phyloP scores from a whole-genome alignment of 2,113 vertebrate species.

The Siniperca knerii region DNA sequence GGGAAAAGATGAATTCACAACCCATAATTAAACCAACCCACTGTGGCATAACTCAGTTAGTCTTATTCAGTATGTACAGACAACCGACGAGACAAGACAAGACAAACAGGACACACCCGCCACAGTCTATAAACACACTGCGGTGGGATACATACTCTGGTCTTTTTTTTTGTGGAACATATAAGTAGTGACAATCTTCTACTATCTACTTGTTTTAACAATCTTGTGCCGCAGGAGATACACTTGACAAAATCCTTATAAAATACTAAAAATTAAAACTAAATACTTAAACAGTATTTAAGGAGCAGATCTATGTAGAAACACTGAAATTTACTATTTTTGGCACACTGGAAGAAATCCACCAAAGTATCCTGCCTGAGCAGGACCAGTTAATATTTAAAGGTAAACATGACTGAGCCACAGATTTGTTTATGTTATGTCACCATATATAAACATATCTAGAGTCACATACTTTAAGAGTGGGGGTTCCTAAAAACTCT shows the following conservation, averaged over 20 bases:
- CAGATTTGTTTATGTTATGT: not conserved
- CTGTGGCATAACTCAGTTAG: not conserved
- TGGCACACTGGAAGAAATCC: not conserved
- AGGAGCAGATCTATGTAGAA: not conserved
- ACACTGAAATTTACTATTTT: not conserved
- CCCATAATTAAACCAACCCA: conserved; percentile 25
- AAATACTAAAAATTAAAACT: not conserved
- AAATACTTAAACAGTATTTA: not conserved
- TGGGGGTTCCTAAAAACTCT: not conserved
- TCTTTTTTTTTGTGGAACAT: not conserved
- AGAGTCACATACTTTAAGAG: too few species aligned
- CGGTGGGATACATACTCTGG: conserved; percentile 14
- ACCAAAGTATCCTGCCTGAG: not conserved
- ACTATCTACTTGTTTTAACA: not conserved
- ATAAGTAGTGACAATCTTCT: not conserved
- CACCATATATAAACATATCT: not conserved
- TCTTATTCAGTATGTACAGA: conserved; percentile 19
- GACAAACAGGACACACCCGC: conserved; percentile 34
- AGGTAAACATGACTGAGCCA: not conserved
- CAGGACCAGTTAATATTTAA: not conserved
- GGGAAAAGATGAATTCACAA: conserved; percentile 27
- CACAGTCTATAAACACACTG: conserved; percentile 24
- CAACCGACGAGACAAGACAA: conserved; percentile 11
- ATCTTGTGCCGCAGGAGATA: not conserved
- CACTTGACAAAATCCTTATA: not conserved